Base-by-base conservation (phyloP, 2,797 vertebrate genomes). In the Huso huso region DNA sequence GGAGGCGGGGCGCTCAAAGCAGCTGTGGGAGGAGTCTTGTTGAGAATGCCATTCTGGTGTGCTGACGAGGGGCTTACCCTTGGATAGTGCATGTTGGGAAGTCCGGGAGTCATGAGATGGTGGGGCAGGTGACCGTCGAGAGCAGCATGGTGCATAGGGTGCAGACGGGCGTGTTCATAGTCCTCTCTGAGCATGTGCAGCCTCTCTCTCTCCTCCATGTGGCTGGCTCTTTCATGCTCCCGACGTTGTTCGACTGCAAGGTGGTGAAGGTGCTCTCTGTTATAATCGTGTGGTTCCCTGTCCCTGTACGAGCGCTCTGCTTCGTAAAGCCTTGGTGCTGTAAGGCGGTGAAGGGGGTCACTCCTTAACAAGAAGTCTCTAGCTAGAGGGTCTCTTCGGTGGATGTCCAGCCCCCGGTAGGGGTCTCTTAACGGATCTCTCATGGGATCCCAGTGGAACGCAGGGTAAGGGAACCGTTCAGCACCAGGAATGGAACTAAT, bases 401-500 rank as follows among this genome's bases (percentile, higher is more conserved):
- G 96, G 68, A 97, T 91, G 78, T 98, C 96, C 63, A 98, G 87
- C 63, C 94, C 94, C 77, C 96, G 84, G 85, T 96, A 97, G 1
- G 93, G 94, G 74, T 98, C 96, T 81, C 89, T 80, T 72, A 92
- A 67, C 1, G 89, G 86, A 77, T 92, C 90, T 75, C 96, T 85
- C 86, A 98, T 94, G 6, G 94, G 95, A 86, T 98, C 96, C 96
- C 96, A 98, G 78, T 96, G 95, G 84, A 98, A 97, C 72, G 94
- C 87, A 2, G 94, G 95, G 75, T 97, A 98, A 0, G 95, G 94
- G 69, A 98, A 97, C 66, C 96, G 88, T 79, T 98, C 96, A 11
- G 91, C 90, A 8, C 95, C 95, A 0, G 94, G 93, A 74, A 98
- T 94, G 6, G 95, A 93, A 78, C 95, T 96, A 77, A 98, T 93